Evolutionary conservation across 2,888 invertebrate genomes (phyloP).

Genomic region (Rugalucina vietnamica): DNA sequence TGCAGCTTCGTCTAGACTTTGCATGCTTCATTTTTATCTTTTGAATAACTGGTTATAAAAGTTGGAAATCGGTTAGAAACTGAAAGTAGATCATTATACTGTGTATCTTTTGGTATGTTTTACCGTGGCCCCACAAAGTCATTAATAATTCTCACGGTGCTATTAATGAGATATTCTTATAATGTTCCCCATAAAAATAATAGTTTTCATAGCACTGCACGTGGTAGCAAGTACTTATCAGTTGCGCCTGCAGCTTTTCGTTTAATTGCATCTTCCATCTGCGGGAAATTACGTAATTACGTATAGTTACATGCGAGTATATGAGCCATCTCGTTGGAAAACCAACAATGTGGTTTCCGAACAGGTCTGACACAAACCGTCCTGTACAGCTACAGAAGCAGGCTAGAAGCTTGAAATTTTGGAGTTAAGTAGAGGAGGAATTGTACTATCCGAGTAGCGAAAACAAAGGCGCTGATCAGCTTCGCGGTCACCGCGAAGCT

Average conservation of each 20-base stretch:
- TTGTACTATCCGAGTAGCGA: too few species aligned
- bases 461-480: too few species aligned
- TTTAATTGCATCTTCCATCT: constrained; percentile 3
- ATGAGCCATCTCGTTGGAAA: too few species aligned
- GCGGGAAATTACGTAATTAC: background rate
- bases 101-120: background rate
- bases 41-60: background rate
- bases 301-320: too few species aligned
- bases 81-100: background rate
- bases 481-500: too few species aligned
- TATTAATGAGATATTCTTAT: background rate
- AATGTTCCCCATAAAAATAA: background rate
- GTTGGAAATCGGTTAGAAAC: background rate
- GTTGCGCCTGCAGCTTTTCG: background rate
- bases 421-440: too few species aligned
- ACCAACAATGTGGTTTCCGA: too few species aligned
- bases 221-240: background rate
- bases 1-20: background rate
- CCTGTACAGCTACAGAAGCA: too few species aligned
- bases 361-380: too few species aligned
- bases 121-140: background rate
- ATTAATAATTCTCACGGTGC: background rate
- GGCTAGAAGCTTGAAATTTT: too few species aligned
- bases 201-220: background rate
- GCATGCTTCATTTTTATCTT: background rate